phyloP scores from a whole-genome alignment of 2,113 vertebrate genomes.

The Cebidichthys violaceus region DNA sequence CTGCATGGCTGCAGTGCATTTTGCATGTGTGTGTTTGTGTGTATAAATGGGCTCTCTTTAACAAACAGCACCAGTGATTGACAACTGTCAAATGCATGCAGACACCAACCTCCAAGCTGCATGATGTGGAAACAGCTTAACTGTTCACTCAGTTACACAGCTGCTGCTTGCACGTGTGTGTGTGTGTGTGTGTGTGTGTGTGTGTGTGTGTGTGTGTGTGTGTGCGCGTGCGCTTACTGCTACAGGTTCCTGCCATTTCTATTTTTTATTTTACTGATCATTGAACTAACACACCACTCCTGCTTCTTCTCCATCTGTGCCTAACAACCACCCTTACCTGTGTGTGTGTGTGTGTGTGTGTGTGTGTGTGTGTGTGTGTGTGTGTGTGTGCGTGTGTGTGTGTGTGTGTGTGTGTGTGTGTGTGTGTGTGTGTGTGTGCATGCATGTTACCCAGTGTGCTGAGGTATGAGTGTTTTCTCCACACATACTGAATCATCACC shows the following conservation, averaged over 20 bases:
- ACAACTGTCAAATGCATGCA: constrained; percentile 64
- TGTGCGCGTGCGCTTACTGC: constrained; percentile 53
- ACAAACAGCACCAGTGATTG: constrained; percentile 54
- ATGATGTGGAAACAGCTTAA: constrained; percentile 25
- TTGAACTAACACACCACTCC: constrained; percentile 58
- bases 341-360: constrained; percentile 27
- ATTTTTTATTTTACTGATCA: constrained; percentile 40
- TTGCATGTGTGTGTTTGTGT: constrained; percentile 23
- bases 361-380: constrained; percentile 22
- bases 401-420: constrained; percentile 42
- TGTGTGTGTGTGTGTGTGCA: constrained; percentile 48
- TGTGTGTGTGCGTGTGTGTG: constrained; percentile 51
- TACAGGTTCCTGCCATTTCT: constrained; percentile 55
- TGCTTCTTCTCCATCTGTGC: constrained; percentile 68
- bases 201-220: constrained; percentile 4
- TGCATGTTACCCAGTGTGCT: constrained; percentile 54
- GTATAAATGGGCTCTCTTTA: constrained; percentile 43
- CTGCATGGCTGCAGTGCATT: constrained; percentile 64
- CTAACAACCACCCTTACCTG: constrained; percentile 53
- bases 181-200: constrained; percentile 27
- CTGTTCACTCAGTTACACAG: constrained; percentile 12
- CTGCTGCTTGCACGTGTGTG: constrained; percentile 35
- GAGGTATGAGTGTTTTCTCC: constrained; percentile 38
- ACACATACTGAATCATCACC: constrained; percentile 19
- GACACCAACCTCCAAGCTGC: constrained; percentile 44